phyloP scores from a whole-genome alignment of 1,140 invertebrate genomes.

The Monomorium pharaonis region DNA sequence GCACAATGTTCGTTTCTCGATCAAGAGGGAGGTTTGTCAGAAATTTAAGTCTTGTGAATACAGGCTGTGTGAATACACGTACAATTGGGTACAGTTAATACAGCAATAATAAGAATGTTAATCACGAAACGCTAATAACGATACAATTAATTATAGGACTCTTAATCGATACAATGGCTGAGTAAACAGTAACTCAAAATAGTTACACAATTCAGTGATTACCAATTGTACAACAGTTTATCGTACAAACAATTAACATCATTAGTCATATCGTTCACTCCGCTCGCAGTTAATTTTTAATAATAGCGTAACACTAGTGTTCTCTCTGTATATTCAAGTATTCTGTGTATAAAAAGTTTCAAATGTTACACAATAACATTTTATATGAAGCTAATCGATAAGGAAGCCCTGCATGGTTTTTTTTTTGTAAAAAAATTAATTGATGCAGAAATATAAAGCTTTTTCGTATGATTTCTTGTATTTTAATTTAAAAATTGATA shows the following conservation, averaged over 20 bases:
- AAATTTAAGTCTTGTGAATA: not conserved
- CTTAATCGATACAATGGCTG: not conserved
- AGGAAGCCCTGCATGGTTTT: not conserved
- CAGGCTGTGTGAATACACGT: not conserved
- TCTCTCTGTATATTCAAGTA: not conserved
- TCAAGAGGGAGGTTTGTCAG: not conserved
- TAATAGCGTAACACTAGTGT: not conserved
- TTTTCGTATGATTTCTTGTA: not conserved
- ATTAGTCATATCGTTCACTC: not conserved
- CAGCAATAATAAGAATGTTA: no score
- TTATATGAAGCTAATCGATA: not conserved
- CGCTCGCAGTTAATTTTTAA: slow-evolving; percentile 17
- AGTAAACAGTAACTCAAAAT: slow-evolving; percentile 16
- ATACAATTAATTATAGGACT: slow-evolving; percentile 13
- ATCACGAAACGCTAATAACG: not conserved
- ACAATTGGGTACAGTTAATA: not conserved
- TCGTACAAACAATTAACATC: slow-evolving; percentile 28
- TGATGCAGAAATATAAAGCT: not conserved
- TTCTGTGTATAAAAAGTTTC: not conserved
- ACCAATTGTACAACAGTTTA: slow-evolving; percentile 20
- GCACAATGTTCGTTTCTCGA: not conserved
- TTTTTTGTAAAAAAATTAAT: slow-evolving; percentile 21
- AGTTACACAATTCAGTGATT: not conserved
- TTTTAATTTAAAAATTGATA: slow-evolving; percentile 19
- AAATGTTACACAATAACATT: not conserved